Evolutionary conservation across 2,888 invertebrate species (phyloP).

Genomic region (Papilio elwesi): DNA sequence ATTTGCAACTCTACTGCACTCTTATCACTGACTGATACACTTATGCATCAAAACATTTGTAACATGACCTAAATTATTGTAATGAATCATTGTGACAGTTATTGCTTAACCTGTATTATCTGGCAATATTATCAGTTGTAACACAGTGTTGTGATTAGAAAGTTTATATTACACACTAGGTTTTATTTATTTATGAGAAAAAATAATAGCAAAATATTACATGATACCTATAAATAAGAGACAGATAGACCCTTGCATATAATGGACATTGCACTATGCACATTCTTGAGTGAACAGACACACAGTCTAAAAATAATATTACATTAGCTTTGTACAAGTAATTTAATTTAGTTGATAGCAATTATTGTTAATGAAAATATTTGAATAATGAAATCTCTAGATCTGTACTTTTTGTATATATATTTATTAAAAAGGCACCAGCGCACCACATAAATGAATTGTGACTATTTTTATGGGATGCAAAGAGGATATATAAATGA

Average conservation of each 20-base stretch:
- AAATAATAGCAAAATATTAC: neutral
- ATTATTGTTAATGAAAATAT: too few species aligned
- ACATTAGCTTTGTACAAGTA: too few species aligned
- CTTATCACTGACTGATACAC: neutral
- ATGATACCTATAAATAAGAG: neutral
- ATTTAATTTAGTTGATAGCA: too few species aligned
- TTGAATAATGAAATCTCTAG: too few species aligned
- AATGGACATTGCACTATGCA: too few species aligned
- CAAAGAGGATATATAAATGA: too few species aligned
- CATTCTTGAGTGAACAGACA: too few species aligned
- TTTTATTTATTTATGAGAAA: neutral
- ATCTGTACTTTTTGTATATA: too few species aligned
- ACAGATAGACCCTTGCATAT: neutral
- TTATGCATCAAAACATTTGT: slow-evolving; percentile 1
- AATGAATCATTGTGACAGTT: slow-evolving; percentile 17
- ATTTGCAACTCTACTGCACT: neutral
- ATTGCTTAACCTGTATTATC: slow-evolving; percentile 16
- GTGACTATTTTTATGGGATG: too few species aligned
- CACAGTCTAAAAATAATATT: too few species aligned
- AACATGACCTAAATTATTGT: slow-evolving; percentile 14
- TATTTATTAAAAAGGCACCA: too few species aligned
- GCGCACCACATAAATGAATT: too few species aligned
- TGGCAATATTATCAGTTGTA: slow-evolving; percentile 24
- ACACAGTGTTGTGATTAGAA: slow-evolving; percentile 35
- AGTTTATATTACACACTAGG: neutral